Conservation (phyloP, 2,113 vertebrate species). For the Stercorarius parasiticus region DNA sequence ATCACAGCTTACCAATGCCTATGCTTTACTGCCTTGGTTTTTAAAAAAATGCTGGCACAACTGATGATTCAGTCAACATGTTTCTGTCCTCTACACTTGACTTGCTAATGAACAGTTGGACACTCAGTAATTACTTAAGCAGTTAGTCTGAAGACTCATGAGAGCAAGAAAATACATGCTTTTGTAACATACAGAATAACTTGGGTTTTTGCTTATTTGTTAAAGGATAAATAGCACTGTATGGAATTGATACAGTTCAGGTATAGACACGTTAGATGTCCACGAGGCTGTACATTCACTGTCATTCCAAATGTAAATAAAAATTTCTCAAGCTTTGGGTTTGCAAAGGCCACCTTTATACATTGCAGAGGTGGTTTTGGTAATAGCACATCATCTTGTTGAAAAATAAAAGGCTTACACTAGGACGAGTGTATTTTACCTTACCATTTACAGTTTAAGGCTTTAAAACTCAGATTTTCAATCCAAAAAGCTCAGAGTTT, state of each 20-base stretch:
- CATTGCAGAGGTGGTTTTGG: neutral
- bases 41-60: neutral
- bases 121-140: neutral
- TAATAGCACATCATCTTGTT: neutral
- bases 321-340: neutral
- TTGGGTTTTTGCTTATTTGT: neutral
- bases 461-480: neutral
- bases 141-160: neutral
- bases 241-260: neutral
- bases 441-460: neutral
- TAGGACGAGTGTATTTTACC: neutral
- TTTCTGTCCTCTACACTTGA: neutral
- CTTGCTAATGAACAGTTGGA: neutral
- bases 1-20: neutral
- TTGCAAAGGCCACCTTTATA: neutral
- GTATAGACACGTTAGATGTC: neutral
- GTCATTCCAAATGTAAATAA: neutral
- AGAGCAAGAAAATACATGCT: neutral
- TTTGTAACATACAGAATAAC: neutral
- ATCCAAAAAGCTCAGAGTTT: neutral
- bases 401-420: neutral
- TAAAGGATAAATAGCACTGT: neutral
- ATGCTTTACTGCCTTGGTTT: neutral
- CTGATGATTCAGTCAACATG: conserved; percentile 8
- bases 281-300: neutral